phyloP scores from a whole-genome alignment of 92 coral and sea anemone genomes.

The Galaxea fascicularis region DNA sequence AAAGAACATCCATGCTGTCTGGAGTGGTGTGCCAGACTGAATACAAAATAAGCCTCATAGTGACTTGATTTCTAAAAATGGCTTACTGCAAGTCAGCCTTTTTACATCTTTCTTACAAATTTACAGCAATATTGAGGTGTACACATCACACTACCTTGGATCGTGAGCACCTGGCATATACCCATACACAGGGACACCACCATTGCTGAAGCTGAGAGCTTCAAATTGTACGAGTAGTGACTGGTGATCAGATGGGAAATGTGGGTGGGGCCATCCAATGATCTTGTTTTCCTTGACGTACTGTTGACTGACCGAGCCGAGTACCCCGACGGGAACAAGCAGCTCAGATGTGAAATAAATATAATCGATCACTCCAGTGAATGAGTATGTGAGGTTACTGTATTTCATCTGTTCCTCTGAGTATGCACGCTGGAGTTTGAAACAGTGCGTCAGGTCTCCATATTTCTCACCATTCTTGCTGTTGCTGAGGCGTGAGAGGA shows the following conservation, averaged over 20 bases:
- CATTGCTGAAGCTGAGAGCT: constrained; percentile 68
- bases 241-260: constrained; percentile 99
- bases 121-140: constrained; percentile 58
- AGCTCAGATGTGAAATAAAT: constrained; percentile 88
- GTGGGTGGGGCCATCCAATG: constrained; percentile 99
- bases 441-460: constrained; percentile 92
- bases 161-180: constrained; percentile 67
- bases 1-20: neutral
- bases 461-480: constrained; percentile 85
- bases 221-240: constrained; percentile 95
- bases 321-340: constrained; percentile 85
- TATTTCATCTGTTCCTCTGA: constrained; percentile 82
- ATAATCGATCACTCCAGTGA: constrained; percentile 96
- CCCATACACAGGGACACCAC: constrained; percentile 79
- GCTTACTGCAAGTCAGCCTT: constrained; percentile 52
- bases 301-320: constrained; percentile 85
- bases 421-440: constrained; percentile 89
- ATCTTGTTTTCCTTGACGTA: constrained; percentile 90
- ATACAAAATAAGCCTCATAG: constrained; percentile 42
- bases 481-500: constrained; percentile 90
- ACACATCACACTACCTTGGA: constrained; percentile 50
- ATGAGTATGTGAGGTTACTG: constrained; percentile 92
- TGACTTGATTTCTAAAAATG: constrained; percentile 40
- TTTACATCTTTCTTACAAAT: constrained; percentile 89
- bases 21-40: constrained; percentile 19